phyloP scores from a whole-genome alignment of 2,797 vertebrate genomes.

The Champsocephalus esox region DNA sequence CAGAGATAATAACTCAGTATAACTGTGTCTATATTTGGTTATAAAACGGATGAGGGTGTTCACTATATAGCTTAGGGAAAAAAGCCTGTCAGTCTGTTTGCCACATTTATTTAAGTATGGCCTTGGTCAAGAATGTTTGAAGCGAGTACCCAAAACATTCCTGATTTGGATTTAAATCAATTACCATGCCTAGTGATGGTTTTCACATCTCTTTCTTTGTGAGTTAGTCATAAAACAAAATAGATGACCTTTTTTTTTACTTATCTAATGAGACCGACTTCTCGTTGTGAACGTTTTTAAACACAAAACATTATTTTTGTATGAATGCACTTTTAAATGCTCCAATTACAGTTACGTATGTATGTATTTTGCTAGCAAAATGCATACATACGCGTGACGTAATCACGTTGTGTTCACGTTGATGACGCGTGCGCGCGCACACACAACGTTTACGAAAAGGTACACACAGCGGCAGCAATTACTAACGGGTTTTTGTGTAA shows the following conservation, averaged over 20 bases:
- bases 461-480: background rate
- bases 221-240: too few relatives aligned
- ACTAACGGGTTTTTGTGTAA: background rate
- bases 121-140: background rate
- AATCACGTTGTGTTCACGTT: background rate
- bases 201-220: too few relatives aligned
- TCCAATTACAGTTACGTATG: too few relatives aligned
- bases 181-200: too few relatives aligned
- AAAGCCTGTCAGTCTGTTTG: background rate
- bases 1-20: background rate
- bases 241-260: too few relatives aligned
- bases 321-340: background rate
- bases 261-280: background rate
- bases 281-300: background rate
- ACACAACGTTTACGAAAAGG: background rate
- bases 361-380: too few relatives aligned
- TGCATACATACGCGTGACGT: slow-evolving; percentile 4
- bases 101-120: too few relatives aligned
- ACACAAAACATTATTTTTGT: background rate
- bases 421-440: slow-evolving; percentile 23
- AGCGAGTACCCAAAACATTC: background rate
- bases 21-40: background rate
- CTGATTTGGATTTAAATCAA: background rate
- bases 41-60: background rate
- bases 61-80: background rate